Evolutionary conservation across 2,888 invertebrate genomes (phyloP).

Genomic region (Anarsia innoxiella): DNA sequence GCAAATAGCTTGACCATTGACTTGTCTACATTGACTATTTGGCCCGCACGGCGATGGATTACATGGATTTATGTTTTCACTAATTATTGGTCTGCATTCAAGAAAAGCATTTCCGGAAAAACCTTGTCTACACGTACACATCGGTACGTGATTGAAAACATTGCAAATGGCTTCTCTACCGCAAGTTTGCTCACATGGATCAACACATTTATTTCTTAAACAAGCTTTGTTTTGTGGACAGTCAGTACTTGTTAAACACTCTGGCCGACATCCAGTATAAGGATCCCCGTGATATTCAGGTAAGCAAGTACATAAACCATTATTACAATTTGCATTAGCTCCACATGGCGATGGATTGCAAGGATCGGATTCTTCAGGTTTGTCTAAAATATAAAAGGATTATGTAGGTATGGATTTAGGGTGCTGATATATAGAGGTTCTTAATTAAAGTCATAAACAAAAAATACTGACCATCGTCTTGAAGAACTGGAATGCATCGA

Average conservation of each 20-base stretch:
- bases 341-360: slow-evolving; percentile 82
- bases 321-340: slow-evolving; percentile 80
- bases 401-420: background rate
- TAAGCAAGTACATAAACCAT: slow-evolving; percentile 82
- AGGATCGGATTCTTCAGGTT: slow-evolving; percentile 57
- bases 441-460: no score
- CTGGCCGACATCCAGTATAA: slow-evolving; percentile 85
- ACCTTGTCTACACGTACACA: slow-evolving; percentile 76
- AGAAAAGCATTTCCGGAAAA: slow-evolving; percentile 82
- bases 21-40: slow-evolving; percentile 81
- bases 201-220: slow-evolving; percentile 81
- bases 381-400: slow-evolving; percentile 31
- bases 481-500: slow-evolving; percentile 43
- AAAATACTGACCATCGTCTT: slow-evolving; percentile 33
- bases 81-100: slow-evolving; percentile 67
- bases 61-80: slow-evolving; percentile 74
- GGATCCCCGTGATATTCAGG: slow-evolving; percentile 86
- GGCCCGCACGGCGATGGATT: slow-evolving; percentile 83
- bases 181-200: slow-evolving; percentile 87
- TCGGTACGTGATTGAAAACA: slow-evolving; percentile 78
- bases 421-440: no score
- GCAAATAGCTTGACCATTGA: slow-evolving; percentile 81
- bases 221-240: slow-evolving; percentile 83
- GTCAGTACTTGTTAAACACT: slow-evolving; percentile 84
- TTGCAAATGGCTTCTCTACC: slow-evolving; percentile 83